Evolutionary conservation across 2,797 vertebrate genomes (phyloP).

Genomic region (Chloroceryle amazona): DNA sequence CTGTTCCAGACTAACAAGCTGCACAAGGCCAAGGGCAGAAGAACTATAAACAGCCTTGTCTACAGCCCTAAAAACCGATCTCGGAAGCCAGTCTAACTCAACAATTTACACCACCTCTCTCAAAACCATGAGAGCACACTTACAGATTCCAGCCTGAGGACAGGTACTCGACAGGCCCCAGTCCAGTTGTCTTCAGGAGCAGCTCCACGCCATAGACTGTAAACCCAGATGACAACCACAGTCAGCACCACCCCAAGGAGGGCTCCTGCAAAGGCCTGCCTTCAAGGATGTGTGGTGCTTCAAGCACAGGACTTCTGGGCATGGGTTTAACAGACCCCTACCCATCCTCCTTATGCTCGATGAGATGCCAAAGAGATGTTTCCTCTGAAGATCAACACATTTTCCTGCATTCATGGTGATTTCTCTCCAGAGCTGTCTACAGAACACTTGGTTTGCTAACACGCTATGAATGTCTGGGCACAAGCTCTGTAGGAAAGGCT

Average conservation of each 20-base stretch:
- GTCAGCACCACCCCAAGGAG: background rate
- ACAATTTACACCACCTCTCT: background rate
- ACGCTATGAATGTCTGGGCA: background rate
- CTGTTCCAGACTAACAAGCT: background rate
- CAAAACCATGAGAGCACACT: slow-evolving; percentile 68
- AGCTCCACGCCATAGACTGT: slow-evolving; percentile 96
- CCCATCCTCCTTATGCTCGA: background rate
- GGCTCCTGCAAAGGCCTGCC: background rate
- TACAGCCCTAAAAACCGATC: background rate
- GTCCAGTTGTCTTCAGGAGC: slow-evolving; percentile 91
- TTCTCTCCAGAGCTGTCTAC: background rate
- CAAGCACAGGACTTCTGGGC: background rate
- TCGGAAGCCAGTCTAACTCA: background rate
- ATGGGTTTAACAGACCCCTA: background rate
- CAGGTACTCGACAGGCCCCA: slow-evolving; percentile 94
- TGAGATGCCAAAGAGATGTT: background rate
- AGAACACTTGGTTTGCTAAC: background rate
- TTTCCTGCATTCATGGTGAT: background rate
- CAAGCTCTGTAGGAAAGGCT: background rate
- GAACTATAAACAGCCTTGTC: background rate
- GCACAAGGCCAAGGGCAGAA: background rate
- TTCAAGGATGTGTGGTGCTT: background rate
- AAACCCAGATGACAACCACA: background rate
- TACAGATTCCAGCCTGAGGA: slow-evolving; percentile 98
- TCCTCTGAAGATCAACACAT: background rate